Conservation (phyloP, 2,888 invertebrate species). For the Drosophila incognita region DNA sequence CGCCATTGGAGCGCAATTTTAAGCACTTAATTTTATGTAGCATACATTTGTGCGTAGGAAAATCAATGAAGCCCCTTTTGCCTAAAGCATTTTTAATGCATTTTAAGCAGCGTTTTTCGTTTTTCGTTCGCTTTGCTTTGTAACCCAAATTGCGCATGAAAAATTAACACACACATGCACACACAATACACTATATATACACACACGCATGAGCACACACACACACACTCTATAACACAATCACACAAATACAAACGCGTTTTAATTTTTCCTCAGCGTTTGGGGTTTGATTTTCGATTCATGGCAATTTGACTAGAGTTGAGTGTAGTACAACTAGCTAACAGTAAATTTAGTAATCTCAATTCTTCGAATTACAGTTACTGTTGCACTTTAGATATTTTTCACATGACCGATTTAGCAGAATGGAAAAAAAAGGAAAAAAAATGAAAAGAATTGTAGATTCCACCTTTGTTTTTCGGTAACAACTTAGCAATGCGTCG, state of each 20-base stretch:
- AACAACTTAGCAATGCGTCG: conserved; percentile 49
- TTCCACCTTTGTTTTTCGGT: conserved; percentile 43
- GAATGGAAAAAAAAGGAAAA: conserved; percentile 26
- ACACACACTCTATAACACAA: conserved; percentile 21
- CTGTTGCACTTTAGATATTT: conserved; percentile 29
- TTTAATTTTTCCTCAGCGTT: conserved; percentile 41
- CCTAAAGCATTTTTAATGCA: conserved; percentile 73
- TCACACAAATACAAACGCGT: conserved; percentile 26
- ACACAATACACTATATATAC: conserved; percentile 20
- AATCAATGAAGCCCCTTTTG: conserved; percentile 71
- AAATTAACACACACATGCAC: conserved; percentile 60
- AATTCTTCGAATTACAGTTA: conserved; percentile 14
- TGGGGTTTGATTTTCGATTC: conserved; percentile 31
- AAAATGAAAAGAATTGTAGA: conserved; percentile 30
- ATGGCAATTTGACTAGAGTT: conserved; percentile 8
- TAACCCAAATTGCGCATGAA: conserved; percentile 80
- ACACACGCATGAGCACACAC: conserved; percentile 19
- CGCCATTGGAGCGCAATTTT: conserved; percentile 34
- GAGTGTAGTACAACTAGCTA: neutral
- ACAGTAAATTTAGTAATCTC: conserved; percentile 30
- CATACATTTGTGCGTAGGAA: conserved; percentile 75
- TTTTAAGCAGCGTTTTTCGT: conserved; percentile 69
- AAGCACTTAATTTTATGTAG: conserved; percentile 45
- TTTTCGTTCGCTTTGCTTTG: conserved; percentile 61
- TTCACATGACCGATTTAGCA: conserved; percentile 29